These are phyloP conservation scores for Percina caprodes DNA, from an alignment of 2,113 vertebrate genomes.

Conservation along the genomic window DNA sequence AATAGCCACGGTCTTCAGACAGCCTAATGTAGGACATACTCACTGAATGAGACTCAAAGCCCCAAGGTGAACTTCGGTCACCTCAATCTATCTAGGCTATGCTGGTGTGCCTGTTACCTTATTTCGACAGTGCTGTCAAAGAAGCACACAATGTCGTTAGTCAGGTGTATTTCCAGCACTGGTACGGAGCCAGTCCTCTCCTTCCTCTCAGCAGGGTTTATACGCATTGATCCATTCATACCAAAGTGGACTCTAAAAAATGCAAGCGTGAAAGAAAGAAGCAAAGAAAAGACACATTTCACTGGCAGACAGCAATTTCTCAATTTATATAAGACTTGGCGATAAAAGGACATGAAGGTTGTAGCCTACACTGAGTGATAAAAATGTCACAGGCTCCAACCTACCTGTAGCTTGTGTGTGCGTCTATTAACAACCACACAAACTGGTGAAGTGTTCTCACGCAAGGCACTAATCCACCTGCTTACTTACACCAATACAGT, in stretches of 20 bases:
- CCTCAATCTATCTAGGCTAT: conserved; percentile 67
- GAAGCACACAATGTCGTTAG: conserved; percentile 89
- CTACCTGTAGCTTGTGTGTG: background rate
- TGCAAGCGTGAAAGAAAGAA: conserved; percentile 1
- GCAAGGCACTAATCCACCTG: background rate
- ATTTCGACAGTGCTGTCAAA: conserved; percentile 90
- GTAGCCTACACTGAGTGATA: background rate
- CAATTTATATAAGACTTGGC: conserved; percentile 25
- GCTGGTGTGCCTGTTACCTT: conserved; percentile 85
- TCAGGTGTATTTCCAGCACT: conserved; percentile 87
- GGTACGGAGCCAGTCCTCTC: conserved; percentile 72
- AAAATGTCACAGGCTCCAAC: conserved; percentile 16
- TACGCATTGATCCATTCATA: conserved; percentile 92
- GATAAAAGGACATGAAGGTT: conserved; percentile 5
- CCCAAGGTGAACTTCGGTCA: conserved; percentile 67
- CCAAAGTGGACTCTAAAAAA: conserved; percentile 93
- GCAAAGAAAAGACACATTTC: conserved; percentile 33
- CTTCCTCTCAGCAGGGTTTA: conserved; percentile 85
- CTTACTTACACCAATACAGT: background rate
- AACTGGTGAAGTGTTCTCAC: background rate
- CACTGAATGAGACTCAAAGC: conserved; percentile 56
- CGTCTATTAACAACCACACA: background rate
- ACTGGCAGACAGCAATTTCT: conserved; percentile 27
- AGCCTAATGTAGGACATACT: conserved; percentile 63
- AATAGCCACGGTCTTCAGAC: conserved; percentile 53